phyloP scores from a whole-genome alignment of 2,113 vertebrate genomes.

The Acrocephalus arundinaceus region DNA sequence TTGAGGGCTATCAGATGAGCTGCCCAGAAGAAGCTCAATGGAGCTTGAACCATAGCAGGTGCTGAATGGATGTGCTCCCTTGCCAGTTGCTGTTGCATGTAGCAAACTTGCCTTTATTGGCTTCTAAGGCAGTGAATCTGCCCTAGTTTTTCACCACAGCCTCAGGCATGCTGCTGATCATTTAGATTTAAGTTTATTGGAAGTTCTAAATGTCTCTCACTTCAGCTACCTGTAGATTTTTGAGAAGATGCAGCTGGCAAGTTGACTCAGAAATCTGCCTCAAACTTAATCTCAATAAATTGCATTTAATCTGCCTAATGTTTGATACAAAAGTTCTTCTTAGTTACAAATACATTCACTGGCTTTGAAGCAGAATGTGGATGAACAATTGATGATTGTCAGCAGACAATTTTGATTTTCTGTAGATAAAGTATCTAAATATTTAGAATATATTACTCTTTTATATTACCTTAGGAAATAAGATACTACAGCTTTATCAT shows the following conservation, averaged over 20 bases:
- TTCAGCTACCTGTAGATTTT: neutral
- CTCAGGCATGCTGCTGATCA: neutral
- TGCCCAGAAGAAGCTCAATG: neutral
- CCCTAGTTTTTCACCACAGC: neutral
- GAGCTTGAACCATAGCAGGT: neutral
- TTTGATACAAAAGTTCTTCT: neutral
- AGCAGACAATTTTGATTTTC: neutral
- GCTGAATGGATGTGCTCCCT: constrained; percentile 2
- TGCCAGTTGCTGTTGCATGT: neutral
- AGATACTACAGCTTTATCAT: neutral
- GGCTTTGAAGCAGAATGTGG: neutral
- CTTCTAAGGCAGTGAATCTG: neutral
- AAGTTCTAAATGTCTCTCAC: neutral
- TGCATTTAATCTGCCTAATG: neutral
- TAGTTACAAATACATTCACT: neutral
- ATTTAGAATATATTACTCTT: neutral
- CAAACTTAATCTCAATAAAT: neutral
- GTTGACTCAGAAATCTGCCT: neutral
- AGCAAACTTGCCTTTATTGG: neutral
- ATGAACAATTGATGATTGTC: neutral
- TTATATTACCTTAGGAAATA: neutral
- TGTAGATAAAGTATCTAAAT: neutral
- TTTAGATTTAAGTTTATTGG: neutral
- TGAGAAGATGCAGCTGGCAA: neutral
- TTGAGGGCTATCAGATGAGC: neutral